Base-by-base conservation (phyloP, 1,140 invertebrate species). In the Adoxophyes honmai region DNA sequence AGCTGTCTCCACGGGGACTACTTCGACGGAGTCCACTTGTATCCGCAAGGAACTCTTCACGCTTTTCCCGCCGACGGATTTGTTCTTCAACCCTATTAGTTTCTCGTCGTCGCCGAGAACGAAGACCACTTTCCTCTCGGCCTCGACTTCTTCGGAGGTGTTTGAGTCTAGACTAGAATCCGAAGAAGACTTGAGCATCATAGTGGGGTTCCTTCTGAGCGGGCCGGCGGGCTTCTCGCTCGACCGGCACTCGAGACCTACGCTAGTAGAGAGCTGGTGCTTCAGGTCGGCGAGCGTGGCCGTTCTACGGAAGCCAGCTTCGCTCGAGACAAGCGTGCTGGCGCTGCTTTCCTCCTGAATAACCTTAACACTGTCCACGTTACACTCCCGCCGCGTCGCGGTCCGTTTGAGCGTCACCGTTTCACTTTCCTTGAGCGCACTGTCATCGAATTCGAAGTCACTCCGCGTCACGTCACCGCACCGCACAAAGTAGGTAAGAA, bases 401-500 rank as follows among this genome's bases (percentile, higher is more conserved):
- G 57, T 73, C 53, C 64, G 66, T 13, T 51, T 59, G n/a, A 69
- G 14, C 1, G 59, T 66, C 16, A 51, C 38, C 10, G 34, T 57
- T 60, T 62, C 56, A 28, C 42, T 71, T 52, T 84, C 68, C 39
- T 73, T 65, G 18, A 74, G 36, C 9, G 48, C 66, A 62, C 68
- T 73, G 21, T 75, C 70, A 70, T 84, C 53, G 64, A 73, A 82
- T 7, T 67, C 62, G 54, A 77, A 86, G 4, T 81, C 72, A 34
- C 62, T 79, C 48, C 82, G 90, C 57, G 90, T 89, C 28, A 96
- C 91, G 62, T 94, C 92, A 69, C 92, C 92, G 81, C 94, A 96
- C 15, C 95, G 90, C 51, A 98, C 93, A 71, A 98, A 97, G 73
- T 97, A 98, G 0, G 95, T 95, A 1, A 97, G 81, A 44, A 94